Percentiles rank a stretch among this genome's conserved stretches.
Conservation (phyloP, 2,888 invertebrate species). For the Automeris io region DNA sequence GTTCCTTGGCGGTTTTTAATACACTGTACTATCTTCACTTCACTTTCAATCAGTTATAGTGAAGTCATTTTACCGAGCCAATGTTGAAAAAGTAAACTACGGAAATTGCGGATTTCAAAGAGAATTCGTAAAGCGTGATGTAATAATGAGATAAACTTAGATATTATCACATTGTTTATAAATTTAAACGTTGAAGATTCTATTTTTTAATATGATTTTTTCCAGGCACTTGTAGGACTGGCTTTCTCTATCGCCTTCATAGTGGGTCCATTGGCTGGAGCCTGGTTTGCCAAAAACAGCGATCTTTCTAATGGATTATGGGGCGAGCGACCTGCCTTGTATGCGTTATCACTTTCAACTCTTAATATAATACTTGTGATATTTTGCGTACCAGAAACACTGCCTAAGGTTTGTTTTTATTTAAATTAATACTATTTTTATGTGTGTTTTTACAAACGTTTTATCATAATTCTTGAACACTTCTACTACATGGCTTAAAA, state of each 20-base stretch:
- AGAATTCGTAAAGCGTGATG: too few relatives aligned
- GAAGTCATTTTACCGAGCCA: too few relatives aligned
- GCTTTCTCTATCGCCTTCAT: conserved; percentile 99
- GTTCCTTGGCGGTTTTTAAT: too few relatives aligned
- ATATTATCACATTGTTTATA: too few relatives aligned
- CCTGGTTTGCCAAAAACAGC: conserved; percentile 85
- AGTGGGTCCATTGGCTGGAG: conserved; percentile 96
- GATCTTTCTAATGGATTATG: conserved; percentile 78
- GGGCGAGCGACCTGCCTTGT: conserved; percentile 88
- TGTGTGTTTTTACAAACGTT: background rate
- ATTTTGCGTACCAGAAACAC: conserved; percentile 88
- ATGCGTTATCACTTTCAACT: conserved; percentile 84
- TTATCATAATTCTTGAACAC: background rate
- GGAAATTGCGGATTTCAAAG: too few relatives aligned
- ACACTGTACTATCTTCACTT: too few relatives aligned
- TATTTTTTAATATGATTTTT: too few relatives aligned
- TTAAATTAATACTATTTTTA: background rate
- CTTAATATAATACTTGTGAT: conserved; percentile 86
- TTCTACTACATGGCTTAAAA: too few relatives aligned
- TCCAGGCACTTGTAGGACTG: conserved; percentile 95
- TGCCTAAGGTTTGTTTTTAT: conserved; percentile 77
- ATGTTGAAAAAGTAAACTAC: too few relatives aligned
- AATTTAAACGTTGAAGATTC: too few relatives aligned
- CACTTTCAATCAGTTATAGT: too few relatives aligned
- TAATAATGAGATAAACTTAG: too few relatives aligned